These are phyloP conservation scores for Achatina immaculata DNA, from an alignment of 1,140 invertebrate species.

Conservation along the genomic window DNA sequence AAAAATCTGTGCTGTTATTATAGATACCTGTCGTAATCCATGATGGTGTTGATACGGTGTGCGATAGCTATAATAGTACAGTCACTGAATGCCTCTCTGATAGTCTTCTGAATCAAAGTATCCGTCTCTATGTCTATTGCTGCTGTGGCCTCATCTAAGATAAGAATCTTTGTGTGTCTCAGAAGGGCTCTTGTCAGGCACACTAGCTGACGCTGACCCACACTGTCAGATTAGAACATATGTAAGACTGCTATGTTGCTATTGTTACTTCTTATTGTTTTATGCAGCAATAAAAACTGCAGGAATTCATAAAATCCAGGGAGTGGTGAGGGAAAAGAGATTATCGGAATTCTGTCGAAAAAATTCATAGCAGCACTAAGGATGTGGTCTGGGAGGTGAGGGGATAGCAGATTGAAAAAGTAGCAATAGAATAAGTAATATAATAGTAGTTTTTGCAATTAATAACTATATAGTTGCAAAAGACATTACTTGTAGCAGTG, in stretches of 20 bases:
- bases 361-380: too few relatives aligned
- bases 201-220: slow-evolving; percentile 58
- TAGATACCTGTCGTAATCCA: slow-evolving; percentile 67
- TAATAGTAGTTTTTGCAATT: too few relatives aligned
- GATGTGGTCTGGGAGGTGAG: too few relatives aligned
- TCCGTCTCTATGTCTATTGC: slow-evolving; percentile 81
- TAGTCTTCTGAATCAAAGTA: slow-evolving; percentile 68
- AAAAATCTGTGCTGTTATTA: too few relatives aligned
- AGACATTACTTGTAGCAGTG: too few relatives aligned
- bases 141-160: slow-evolving; percentile 90
- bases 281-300: background rate
- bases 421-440: too few relatives aligned
- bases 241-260: background rate
- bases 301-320: too few relatives aligned
- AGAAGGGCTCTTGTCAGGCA: slow-evolving; percentile 69
- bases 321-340: too few relatives aligned
- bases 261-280: background rate
- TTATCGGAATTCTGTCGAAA: too few relatives aligned
- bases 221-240: slow-evolving; percentile 10
- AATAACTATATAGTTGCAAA: too few relatives aligned
- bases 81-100: slow-evolving; percentile 69
- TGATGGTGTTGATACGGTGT: slow-evolving; percentile 65
- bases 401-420: too few relatives aligned
- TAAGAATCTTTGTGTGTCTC: slow-evolving; percentile 75
- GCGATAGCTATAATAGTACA: slow-evolving; percentile 76